Conservation (phyloP, 2,113 vertebrate species). For the Galbula dea region DNA sequence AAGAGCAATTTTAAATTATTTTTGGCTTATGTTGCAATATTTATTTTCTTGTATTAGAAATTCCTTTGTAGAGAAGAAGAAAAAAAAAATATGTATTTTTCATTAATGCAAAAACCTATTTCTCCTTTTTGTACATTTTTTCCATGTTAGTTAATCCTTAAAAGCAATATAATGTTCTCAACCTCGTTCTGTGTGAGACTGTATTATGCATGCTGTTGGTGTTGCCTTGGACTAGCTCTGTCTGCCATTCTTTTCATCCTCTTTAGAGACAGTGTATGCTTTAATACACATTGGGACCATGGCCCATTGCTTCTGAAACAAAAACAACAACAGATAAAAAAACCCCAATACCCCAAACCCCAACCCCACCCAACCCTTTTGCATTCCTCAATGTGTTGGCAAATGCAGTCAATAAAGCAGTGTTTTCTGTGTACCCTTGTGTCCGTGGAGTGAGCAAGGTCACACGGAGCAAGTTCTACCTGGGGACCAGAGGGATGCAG, state of each 20-base stretch:
- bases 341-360: neutral
- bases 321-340: neutral
- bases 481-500: neutral
- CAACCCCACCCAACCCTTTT: conserved; percentile 28
- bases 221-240: conserved; percentile 88
- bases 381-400: conserved; percentile 88
- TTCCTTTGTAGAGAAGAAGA: conserved; percentile 94
- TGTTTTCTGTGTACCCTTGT: conserved; percentile 88
- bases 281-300: conserved; percentile 74
- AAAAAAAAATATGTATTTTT: conserved; percentile 95
- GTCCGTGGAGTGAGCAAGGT: neutral
- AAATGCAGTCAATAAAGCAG: conserved; percentile 98
- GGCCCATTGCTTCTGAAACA: conserved; percentile 62
- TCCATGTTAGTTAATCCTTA: conserved; percentile 92
- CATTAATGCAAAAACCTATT: conserved; percentile 99
- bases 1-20: conserved; percentile 99
- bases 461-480: neutral
- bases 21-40: conserved; percentile 99
- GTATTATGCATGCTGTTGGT: conserved; percentile 91
- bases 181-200: conserved; percentile 83
- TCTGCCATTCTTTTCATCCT: conserved; percentile 77
- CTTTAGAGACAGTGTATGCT: conserved; percentile 73
- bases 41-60: conserved; percentile 99
- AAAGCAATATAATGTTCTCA: conserved; percentile 96
- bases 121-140: conserved; percentile 99